Base-by-base conservation (phyloP, 2,113 vertebrate genomes). In the Hassar affinis region DNA sequence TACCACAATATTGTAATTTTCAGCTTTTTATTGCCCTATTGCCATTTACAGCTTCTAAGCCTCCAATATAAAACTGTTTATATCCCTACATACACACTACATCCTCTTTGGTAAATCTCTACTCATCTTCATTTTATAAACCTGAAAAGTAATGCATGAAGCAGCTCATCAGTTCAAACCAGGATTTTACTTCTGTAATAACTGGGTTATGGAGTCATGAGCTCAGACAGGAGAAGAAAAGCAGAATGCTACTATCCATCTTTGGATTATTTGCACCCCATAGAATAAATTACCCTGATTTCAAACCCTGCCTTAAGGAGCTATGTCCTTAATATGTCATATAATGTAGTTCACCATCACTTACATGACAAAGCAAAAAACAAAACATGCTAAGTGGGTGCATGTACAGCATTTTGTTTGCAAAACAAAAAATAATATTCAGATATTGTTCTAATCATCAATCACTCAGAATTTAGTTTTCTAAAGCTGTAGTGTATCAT, bases 301-400 rank as follows among this genome's bases (percentile, higher is more conserved):
- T 64, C 30, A 22, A 66, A 35, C 20, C 33, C 17, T 4, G 3
- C 64, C 38, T 38, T 86, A 80, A 78, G 77, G 62, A 69, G 8
- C 49, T 59, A 38, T 56, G n/a, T 33, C 76, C 80, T 84, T 51
- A n/a, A n/a, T 47, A 78, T 38, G 20, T 38, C 33, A 3, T 33
- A n/a, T 30, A 76, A 71, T 57, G 59, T 42, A 15, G 78, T 83
- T 82, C 80, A 76, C 72, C 85, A 35, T 85, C 86, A 78, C 57
- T 76, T 84, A 35, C 8, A 81, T 62, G 87, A 90, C 90, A 77
- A 80, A 89, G 89, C 81, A 88, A 52, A 38, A 14, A 84, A 45
- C 42, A 45, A 7, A 4, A 3, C 75, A 88, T 81, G 81, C 87
- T 89, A 90, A 92, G 89, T 92, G 88, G 87, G 87, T 89, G 88